Percentiles rank a stretch among this genome's conserved stretches.
Evolutionary conservation across 2,888 invertebrate species (phyloP).

Genomic region (Clunio marinus): DNA sequence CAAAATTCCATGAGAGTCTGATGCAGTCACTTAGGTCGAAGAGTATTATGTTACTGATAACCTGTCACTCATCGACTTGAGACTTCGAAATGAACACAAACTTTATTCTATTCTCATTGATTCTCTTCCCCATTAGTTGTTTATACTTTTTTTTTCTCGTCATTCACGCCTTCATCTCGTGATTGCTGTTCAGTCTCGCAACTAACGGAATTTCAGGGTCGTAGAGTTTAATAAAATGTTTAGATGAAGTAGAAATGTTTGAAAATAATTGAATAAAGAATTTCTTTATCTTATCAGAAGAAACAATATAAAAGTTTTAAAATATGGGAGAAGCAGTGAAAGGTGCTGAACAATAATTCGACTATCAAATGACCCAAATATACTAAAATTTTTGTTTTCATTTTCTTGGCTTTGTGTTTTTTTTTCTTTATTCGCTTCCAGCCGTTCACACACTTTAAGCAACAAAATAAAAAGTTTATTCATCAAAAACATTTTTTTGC

Average conservation of each 20-base stretch:
- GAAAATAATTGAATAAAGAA: too few species aligned
- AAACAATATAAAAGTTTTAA: too few species aligned
- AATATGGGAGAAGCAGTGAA: too few species aligned
- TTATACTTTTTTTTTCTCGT: background rate
- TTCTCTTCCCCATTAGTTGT: background rate
- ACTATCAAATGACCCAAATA: constrained; percentile 11
- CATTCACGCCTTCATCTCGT: constrained; percentile 21
- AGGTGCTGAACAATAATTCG: too few species aligned
- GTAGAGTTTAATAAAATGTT: background rate
- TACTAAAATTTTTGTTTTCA: background rate
- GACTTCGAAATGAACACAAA: too few species aligned
- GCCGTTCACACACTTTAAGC: background rate
- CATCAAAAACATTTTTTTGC: background rate
- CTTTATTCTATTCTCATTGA: background rate
- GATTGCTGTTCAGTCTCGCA: background rate
- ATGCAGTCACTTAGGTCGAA: background rate
- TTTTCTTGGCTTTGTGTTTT: background rate
- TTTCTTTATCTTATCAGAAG: too few species aligned
- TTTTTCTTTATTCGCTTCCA: background rate
- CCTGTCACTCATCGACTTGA: background rate
- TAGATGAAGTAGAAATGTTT: too few species aligned
- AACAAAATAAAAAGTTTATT: background rate
- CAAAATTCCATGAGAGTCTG: background rate
- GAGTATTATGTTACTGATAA: background rate
- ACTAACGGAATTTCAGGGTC: constrained; percentile 21